A percentile compares a stretch with the other conserved stretches of the same genome.
Evolutionary conservation across 2,113 vertebrate genomes (phyloP).

Genomic region (Microtus montanus): DNA sequence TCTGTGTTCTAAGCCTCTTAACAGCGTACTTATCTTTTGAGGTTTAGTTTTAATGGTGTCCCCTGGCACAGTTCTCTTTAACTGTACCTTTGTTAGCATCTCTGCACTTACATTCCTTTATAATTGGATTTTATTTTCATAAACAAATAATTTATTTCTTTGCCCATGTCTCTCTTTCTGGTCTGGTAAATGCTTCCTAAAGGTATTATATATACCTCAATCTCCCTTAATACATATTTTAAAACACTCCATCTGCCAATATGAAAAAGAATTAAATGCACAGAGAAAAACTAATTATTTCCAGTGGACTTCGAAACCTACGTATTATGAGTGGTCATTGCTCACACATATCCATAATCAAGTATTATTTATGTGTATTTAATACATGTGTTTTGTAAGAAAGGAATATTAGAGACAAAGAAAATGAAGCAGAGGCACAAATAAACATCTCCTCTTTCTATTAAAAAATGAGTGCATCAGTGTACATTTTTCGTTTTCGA

Average conservation of each 20-base stretch:
- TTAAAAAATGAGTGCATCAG: background rate
- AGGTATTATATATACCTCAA: background rate
- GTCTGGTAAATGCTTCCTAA: background rate
- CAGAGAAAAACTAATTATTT: background rate
- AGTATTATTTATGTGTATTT: background rate
- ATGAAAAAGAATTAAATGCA: background rate
- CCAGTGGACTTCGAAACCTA: background rate
- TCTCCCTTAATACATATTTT: background rate
- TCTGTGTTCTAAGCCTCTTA: background rate
- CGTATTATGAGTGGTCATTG: background rate
- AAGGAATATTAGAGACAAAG: background rate
- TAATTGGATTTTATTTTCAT: background rate
- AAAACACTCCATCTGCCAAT: background rate
- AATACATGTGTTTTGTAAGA: background rate
- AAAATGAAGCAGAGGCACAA: constrained; percentile 2
- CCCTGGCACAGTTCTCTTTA: background rate
- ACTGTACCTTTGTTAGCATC: background rate
- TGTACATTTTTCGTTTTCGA: constrained; percentile 36
- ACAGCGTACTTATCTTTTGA: constrained; percentile 3
- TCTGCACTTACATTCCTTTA: background rate
- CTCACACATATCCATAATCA: background rate
- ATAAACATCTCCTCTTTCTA: background rate
- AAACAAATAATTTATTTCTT: background rate
- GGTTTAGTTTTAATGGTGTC: background rate
- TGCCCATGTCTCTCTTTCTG: background rate